Percentiles rank a stretch among this genome's conserved stretches.
Conservation (phyloP, 2,888 invertebrate species). For the Rhodophaea formosa region DNA sequence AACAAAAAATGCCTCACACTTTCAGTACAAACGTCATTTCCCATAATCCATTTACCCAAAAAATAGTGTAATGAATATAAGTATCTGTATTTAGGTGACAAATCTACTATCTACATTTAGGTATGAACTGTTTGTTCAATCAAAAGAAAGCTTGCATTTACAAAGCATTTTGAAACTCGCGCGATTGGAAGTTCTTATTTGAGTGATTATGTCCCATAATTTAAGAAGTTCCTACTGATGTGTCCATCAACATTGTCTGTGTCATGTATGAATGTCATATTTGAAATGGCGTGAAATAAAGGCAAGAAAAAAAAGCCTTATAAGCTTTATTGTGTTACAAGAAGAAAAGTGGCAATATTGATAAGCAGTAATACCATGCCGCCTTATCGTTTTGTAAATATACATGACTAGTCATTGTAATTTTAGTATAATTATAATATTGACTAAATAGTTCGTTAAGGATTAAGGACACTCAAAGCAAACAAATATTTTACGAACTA, state of each 20-base stretch:
- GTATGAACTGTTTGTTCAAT: not conserved
- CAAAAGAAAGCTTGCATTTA: slow-evolving; percentile 3
- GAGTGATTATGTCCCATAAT: too few relatives aligned
- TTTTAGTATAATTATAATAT: not conserved
- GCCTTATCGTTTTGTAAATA: slow-evolving; percentile 10
- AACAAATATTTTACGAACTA: not conserved
- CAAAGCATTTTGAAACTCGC: not conserved
- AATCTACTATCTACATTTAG: not conserved
- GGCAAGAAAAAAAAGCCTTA: too few relatives aligned
- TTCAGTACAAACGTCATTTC: too few relatives aligned
- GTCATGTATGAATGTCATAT: slow-evolving; percentile 1
- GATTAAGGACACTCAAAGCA: not conserved
- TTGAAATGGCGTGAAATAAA: not conserved
- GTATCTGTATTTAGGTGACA: too few relatives aligned
- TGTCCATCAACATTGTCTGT: slow-evolving; percentile 9
- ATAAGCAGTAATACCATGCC: slow-evolving; percentile 11
- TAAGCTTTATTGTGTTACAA: not conserved
- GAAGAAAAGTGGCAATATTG: not conserved
- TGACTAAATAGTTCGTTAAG: not conserved
- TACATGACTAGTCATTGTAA: slow-evolving; percentile 14
- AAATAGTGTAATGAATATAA: too few relatives aligned
- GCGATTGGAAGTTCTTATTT: not conserved
- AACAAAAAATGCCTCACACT: too few relatives aligned
- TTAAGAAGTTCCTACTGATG: slow-evolving; percentile 1
- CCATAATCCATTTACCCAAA: too few relatives aligned